These are phyloP conservation scores for Thymelicus sylvestris DNA, from an alignment of 2,888 invertebrate genomes.

Conservation along the genomic window DNA sequence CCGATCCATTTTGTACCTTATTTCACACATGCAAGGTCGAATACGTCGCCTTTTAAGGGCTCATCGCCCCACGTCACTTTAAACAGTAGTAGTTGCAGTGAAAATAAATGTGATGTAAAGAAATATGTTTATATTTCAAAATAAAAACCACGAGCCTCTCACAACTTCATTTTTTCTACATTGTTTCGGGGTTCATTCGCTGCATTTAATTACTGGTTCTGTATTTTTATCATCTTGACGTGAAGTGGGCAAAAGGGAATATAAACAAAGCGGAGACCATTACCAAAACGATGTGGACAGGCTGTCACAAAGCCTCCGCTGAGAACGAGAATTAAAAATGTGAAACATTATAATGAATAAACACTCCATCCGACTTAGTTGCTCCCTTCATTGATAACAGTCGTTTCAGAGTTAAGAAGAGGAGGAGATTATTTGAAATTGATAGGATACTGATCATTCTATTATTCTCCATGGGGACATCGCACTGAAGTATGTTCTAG, in stretches of 20 bases:
- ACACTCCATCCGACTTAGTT: too few species aligned
- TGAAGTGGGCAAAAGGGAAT: constrained; percentile 22
- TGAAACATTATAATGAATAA: background rate
- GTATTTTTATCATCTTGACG: constrained; percentile 34
- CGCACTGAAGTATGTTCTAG: too few species aligned
- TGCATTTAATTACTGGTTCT: constrained; percentile 34
- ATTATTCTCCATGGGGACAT: too few species aligned
- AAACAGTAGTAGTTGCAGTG: constrained; percentile 13
- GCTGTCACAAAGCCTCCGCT: background rate
- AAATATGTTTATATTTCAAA: constrained; percentile 25
- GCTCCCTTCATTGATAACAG: too few species aligned
- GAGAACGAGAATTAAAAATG: background rate
- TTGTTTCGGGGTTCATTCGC: constrained; percentile 27
- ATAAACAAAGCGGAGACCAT: constrained; percentile 26
- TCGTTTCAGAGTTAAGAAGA: too few species aligned
- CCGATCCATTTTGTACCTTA: constrained; percentile 16
- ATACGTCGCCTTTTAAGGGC: background rate
- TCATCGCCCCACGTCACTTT: background rate
- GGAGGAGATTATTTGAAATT: too few species aligned
- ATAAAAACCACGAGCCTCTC: constrained; percentile 23
- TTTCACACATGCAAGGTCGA: background rate
- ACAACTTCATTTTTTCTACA: constrained; percentile 30
- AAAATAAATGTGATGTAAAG: constrained; percentile 31
- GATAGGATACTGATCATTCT: too few species aligned
- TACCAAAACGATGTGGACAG: constrained; percentile 20